Evolutionary conservation across 2,797 vertebrate genomes (phyloP).

Genomic region (Pyrocephalus nanus): DNA sequence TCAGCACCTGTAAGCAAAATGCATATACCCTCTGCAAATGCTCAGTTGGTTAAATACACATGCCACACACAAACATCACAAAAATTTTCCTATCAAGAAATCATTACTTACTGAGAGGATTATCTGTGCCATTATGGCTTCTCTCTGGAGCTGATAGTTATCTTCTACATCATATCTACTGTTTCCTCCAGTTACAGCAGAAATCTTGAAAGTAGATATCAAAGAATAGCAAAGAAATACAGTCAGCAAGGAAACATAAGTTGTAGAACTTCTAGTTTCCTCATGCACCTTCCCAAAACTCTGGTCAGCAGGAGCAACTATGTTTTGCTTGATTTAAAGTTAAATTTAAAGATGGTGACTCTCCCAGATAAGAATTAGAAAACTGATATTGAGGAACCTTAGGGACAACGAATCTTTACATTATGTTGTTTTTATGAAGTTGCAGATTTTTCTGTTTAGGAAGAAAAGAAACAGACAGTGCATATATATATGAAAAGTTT

Average conservation of each 20-base stretch:
- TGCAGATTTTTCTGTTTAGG: not conserved
- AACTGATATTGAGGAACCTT: not conserved
- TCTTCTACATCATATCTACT: not conserved
- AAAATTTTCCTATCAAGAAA: slow-evolving; percentile 3
- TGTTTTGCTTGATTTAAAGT: not conserved
- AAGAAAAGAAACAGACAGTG: not conserved
- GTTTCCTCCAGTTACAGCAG: not conserved
- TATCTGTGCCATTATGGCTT: not conserved
- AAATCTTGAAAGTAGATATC: not conserved
- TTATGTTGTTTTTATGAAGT: not conserved
- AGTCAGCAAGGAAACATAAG: not conserved
- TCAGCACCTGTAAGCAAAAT: not conserved
- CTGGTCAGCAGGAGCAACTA: not conserved
- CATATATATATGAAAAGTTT: not conserved
- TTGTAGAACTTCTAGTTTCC: not conserved
- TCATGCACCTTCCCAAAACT: not conserved
- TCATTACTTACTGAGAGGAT: not conserved
- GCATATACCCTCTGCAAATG: not conserved
- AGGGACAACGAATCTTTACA: not conserved
- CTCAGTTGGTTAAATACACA: not conserved
- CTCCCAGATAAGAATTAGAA: not conserved
- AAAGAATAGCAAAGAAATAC: not conserved
- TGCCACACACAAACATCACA: not conserved
- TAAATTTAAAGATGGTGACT: not conserved
- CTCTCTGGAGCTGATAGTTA: not conserved